Conservation (phyloP, 2,888 invertebrate species). For the Aphodius granarius region DNA sequence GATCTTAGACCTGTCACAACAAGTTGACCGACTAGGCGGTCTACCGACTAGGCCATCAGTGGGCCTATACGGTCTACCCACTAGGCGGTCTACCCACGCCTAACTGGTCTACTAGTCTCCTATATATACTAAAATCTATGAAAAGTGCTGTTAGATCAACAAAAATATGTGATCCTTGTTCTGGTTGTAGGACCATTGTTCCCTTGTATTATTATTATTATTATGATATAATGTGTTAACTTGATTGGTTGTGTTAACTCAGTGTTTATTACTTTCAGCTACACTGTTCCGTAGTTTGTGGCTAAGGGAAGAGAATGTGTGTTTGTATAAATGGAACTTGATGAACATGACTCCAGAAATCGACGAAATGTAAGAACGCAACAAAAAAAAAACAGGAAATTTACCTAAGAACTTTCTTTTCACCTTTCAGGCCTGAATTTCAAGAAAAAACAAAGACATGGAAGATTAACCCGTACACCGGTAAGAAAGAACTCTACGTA, state of each 20-base stretch:
- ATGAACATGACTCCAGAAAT: slow-evolving; percentile 18
- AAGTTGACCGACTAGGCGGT: too few relatives aligned
- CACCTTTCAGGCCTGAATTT: slow-evolving; percentile 20
- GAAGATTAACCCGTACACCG: slow-evolving; percentile 17
- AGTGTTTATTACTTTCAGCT: too few relatives aligned
- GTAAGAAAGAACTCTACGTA: slow-evolving; percentile 17
- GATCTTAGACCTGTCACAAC: too few relatives aligned
- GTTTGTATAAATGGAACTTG: slow-evolving; percentile 46
- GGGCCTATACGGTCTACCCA: too few relatives aligned
- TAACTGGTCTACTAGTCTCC: too few relatives aligned
- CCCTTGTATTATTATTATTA: neutral
- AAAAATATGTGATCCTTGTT: too few relatives aligned
- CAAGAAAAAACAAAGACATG: slow-evolving; percentile 15
- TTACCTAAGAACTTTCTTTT: neutral
- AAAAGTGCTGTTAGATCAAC: too few relatives aligned
- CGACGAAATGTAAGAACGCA: slow-evolving; percentile 8
- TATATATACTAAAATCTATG: too few relatives aligned
- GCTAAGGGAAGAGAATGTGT: slow-evolving; percentile 40
- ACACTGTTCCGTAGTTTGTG: slow-evolving; percentile 40
- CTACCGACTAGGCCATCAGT: too few relatives aligned
- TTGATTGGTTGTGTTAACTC: neutral
- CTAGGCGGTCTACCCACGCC: too few relatives aligned
- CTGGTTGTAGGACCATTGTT: too few relatives aligned
- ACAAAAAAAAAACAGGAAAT: too few relatives aligned
- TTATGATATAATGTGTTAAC: neutral